Base-by-base conservation (phyloP, 1,140 invertebrate species). In the Macrobrachium rosenbergii region DNA sequence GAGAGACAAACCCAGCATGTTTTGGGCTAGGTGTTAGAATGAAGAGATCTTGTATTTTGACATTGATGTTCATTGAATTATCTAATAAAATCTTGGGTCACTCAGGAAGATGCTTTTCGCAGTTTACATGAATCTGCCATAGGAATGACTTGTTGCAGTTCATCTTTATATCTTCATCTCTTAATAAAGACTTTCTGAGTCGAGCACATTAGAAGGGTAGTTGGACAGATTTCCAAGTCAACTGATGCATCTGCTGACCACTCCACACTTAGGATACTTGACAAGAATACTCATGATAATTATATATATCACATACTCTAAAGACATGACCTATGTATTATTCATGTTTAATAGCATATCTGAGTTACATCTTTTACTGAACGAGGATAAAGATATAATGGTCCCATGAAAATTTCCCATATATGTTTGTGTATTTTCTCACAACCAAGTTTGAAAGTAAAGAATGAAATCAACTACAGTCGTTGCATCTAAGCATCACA, bases 331-430 rank as follows among this genome's bases (percentile, higher is more conserved):
- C 52, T 52, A 52, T 52, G 7, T 52, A 12, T 52, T 52, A 37
- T 37, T 12, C 2, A 52, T 52, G 12, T 52, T 52, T 0, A 52
- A 52, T 52, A 12, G 52, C 52, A 52, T 52, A 52, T 52, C 52
- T 52, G 52, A 52, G 52, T 52, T 52, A 52, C 12, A 52, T 52
- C 52, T 52, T 52, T 52, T 52, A 52, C 52, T 52, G 52, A 52
- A 52, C 52, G 7, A 52, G 52, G 52, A 52, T 52, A 52, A 52
- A 10, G 7, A 2, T 52, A 8, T 73, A 80, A 86, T 80, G 83
- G 77, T 86, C 83, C 83, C 76, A 86, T 86, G 67, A 80, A 86
- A 86, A 79, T 86, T 86, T 58, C 76, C 77, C 76, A 60, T 79
- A 86, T 60, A 64, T 64, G 60, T 52, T 64, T 75, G 64, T 28